Base-by-base conservation (phyloP, 1,140 invertebrate genomes). In the Oreohelix idahoensis region DNA sequence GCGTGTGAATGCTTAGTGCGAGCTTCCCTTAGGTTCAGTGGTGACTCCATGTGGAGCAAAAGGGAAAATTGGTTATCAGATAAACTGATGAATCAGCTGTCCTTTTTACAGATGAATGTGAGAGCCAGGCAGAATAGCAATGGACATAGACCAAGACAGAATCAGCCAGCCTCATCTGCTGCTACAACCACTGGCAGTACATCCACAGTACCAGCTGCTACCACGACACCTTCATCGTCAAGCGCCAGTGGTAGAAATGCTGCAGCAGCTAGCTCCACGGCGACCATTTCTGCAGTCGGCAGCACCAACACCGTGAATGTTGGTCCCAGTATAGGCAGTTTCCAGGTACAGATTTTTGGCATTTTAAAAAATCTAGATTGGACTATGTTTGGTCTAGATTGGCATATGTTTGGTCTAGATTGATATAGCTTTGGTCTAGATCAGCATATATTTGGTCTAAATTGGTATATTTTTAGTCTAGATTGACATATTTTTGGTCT, bases 31-130 rank as follows among this genome's bases (percentile, higher is more conserved):
- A n/a, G n/a, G n/a, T n/a, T n/a, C n/a, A n/a, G n/a, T n/a, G n/a
- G n/a, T n/a, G n/a, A n/a, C n/a, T n/a, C n/a, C n/a, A n/a, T n/a
- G n/a, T n/a, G n/a, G n/a, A n/a, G n/a, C n/a, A n/a, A n/a, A n/a
- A n/a, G n/a, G n/a, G n/a, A n/a, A n/a, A n/a, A n/a, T n/a, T n/a
- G n/a, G n/a, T n/a, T n/a, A n/a, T n/a, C n/a, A n/a, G n/a, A n/a
- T n/a, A n/a, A n/a, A 45, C 15, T 45, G 42, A 8, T 45, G 10
- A 20, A 58, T 58, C 53, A 58, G 10, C 10, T 58, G 2, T 58
- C 10, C 53, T 58, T n/a, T 58, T 23, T 58, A 32, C 79, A 80
- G 79, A 80, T 80, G 79, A 80, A 80, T 42, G 69, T 80, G 69
- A 45, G 79, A 80, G 66, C 79, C 66, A 70, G 79, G 26, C 79